phyloP scores from a whole-genome alignment of 2,888 invertebrate genomes.

The Teleogryllus oceanicus region DNA sequence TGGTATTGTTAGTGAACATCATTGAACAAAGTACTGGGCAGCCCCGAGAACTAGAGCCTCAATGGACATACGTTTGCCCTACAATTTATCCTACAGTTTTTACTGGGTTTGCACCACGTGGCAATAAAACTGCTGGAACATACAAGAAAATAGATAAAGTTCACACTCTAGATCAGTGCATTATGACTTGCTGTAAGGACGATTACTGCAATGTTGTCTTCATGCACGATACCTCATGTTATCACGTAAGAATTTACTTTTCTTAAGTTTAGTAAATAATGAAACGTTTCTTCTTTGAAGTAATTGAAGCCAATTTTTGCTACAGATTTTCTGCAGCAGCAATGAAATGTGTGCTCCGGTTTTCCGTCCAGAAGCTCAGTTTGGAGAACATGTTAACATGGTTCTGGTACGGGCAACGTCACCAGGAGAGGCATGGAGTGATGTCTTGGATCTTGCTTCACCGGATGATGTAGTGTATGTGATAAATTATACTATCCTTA shows the following conservation, averaged over 20 bases:
- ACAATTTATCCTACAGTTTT: conserved; percentile 34
- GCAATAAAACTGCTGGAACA: conserved; percentile 41
- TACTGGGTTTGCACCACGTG: conserved; percentile 38
- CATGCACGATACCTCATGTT: conserved; percentile 71
- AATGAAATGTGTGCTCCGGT: conserved; percentile 70
- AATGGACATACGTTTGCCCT: conserved; percentile 34
- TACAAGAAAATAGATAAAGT: conserved; percentile 39
- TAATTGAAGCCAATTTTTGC: conserved; percentile 26
- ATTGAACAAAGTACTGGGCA: background rate
- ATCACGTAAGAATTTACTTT: conserved; percentile 55
- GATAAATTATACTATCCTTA: background rate
- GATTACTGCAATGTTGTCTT: conserved; percentile 74
- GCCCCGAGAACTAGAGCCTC: conserved; percentile 27
- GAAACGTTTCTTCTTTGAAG: no score
- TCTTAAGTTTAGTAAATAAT: no score
- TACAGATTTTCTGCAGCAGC: conserved; percentile 56
- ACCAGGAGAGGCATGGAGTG: conserved; percentile 54
- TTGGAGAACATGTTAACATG: conserved; percentile 65
- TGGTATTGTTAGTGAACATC: background rate
- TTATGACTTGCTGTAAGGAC: conserved; percentile 63
- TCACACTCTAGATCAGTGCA: conserved; percentile 56
- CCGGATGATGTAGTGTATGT: conserved; percentile 21
- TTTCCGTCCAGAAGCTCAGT: conserved; percentile 55
- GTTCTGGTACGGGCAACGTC: conserved; percentile 70
- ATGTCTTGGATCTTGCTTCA: conserved; percentile 44